A percentile compares a stretch with the other conserved stretches of the same genome.
Evolutionary conservation across 2,888 invertebrate genomes (phyloP).

Genomic region (Drosophila melanosoma): DNA sequence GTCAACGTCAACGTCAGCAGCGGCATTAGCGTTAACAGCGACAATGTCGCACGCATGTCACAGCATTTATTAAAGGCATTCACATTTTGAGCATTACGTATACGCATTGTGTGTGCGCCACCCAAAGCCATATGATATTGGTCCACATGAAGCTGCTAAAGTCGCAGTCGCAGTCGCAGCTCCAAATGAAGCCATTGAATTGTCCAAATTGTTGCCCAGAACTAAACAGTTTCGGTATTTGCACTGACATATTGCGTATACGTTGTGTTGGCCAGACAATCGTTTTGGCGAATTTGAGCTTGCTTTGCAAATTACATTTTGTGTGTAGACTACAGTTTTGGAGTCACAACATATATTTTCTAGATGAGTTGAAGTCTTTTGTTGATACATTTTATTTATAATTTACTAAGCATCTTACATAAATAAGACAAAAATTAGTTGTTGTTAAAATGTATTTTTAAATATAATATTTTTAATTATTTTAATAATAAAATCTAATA

Average conservation of each 20-base stretch:
- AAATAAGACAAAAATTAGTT: neutral
- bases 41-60: slow-evolving; percentile 66
- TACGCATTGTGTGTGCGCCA: slow-evolving; percentile 59
- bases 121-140: slow-evolving; percentile 11
- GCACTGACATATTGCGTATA: neutral
- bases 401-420: neutral
- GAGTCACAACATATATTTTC: neutral
- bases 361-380: neutral
- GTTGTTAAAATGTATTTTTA: neutral
- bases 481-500: neutral
- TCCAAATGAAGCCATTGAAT: slow-evolving; percentile 28
- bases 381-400: neutral
- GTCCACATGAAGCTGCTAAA: slow-evolving; percentile 30
- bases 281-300: neutral
- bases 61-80: slow-evolving; percentile 72
- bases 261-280: neutral
- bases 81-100: slow-evolving; percentile 55
- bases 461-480: neutral
- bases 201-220: slow-evolving; percentile 15
- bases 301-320: neutral
- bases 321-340: neutral
- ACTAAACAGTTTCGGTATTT: neutral
- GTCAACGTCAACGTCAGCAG: slow-evolving; percentile 19
- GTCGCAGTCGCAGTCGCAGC: slow-evolving; percentile 3
- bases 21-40: slow-evolving; percentile 31